Evolutionary conservation across 2,888 invertebrate species (phyloP).

Genomic region (Morpho achilles): DNA sequence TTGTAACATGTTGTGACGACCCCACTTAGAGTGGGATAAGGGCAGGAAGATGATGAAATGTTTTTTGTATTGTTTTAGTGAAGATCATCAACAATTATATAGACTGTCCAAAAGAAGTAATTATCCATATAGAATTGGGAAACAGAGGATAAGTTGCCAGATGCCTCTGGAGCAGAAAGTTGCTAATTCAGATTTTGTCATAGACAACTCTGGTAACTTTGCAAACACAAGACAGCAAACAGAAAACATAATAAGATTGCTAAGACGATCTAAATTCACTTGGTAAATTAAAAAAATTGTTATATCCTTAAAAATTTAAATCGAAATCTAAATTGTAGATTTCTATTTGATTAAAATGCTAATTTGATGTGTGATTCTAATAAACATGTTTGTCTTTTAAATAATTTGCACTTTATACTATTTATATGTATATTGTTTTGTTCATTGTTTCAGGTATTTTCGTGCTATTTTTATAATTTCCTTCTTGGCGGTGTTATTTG

Average conservation of each 20-base stretch:
- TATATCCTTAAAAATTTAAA: conserved; percentile 14
- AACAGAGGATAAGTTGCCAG: conserved; percentile 84
- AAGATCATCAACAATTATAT: conserved; percentile 85
- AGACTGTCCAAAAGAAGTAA: conserved; percentile 85
- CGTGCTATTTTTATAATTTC: conserved; percentile 51
- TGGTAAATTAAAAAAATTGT: conserved; percentile 64
- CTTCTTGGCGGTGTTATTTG: conserved; percentile 48
- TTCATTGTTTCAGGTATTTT: conserved; percentile 58
- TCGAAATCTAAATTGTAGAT: neutral
- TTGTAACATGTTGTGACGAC: too few relatives aligned
- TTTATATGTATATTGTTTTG: conserved; percentile 13
- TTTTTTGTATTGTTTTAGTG: conserved; percentile 69
- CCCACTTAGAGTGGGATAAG: too few relatives aligned
- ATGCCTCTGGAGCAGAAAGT: conserved; percentile 88
- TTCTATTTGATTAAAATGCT: too few relatives aligned
- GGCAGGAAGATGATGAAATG: too few relatives aligned
- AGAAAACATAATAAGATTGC: conserved; percentile 75
- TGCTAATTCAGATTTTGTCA: conserved; percentile 86
- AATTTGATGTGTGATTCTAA: too few relatives aligned
- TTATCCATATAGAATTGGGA: conserved; percentile 82
- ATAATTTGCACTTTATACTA: too few relatives aligned
- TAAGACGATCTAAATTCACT: conserved; percentile 82
- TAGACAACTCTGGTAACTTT: conserved; percentile 86
- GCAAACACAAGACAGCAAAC: conserved; percentile 83
- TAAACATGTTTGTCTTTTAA: too few relatives aligned